These are phyloP conservation scores for human DNA, from an alignment of 2,113 vertebrate genomes.

Conservation along the genomic window DNA sequence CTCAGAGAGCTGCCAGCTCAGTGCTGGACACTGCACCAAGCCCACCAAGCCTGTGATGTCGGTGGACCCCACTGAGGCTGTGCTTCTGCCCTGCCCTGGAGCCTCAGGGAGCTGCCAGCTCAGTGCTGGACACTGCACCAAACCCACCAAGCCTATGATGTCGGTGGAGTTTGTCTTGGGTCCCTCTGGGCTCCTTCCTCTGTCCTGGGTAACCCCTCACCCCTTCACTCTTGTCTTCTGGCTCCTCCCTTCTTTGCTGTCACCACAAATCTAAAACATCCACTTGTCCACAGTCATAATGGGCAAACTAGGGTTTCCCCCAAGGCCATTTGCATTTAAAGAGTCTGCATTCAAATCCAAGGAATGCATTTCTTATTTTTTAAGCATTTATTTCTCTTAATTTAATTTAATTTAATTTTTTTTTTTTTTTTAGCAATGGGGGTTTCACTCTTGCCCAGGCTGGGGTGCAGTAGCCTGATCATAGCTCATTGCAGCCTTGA, in stretches of 20 bases:
- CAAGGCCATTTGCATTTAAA: not conserved
- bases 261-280: not conserved
- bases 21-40: not conserved
- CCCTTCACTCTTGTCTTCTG: not conserved
- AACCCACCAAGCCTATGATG: not conserved
- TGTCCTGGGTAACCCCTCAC: not conserved
- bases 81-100: fast-evolving
- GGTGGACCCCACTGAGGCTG: fast-evolving
- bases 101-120: not conserved
- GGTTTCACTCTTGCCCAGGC: no score
- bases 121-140: not conserved
- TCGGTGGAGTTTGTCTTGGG: not conserved
- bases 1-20: not conserved
- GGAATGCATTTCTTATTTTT: not conserved
- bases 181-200: not conserved
- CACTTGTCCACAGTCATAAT: not conserved
- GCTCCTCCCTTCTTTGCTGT: not conserved
- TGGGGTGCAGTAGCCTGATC: no score
- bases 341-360: not conserved
- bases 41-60: not conserved
- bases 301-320: not conserved
- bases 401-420: no score
- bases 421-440: no score
- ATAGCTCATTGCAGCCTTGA: no score
- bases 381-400: no score